Evolutionary conservation across 2,113 vertebrate genomes (phyloP).

Genomic region (Takifugu flavidus): DNA sequence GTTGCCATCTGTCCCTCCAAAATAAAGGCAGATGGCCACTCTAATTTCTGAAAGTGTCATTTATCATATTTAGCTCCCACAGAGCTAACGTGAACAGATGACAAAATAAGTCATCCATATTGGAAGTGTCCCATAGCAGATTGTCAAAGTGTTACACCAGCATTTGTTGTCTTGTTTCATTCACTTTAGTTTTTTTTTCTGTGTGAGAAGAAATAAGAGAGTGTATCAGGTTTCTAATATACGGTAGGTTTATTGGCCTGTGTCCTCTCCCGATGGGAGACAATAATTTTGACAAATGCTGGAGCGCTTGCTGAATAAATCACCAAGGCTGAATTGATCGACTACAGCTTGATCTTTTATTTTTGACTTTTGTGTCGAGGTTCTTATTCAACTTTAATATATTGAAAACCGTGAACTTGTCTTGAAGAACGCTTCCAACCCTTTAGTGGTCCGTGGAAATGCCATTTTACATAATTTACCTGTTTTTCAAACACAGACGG

Average conservation of each 20-base stretch:
- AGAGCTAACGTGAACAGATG: slow-evolving; percentile 43
- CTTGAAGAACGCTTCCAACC: neutral
- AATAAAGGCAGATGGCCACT: slow-evolving; percentile 57
- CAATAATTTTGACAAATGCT: slow-evolving; percentile 33
- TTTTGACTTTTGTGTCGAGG: neutral
- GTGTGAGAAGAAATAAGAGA: slow-evolving; percentile 1
- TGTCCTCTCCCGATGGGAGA: slow-evolving; percentile 14
- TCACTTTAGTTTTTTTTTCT: slow-evolving; percentile 6
- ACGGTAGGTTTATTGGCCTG: neutral
- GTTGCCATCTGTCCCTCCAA: slow-evolving; percentile 36
- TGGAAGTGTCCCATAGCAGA: slow-evolving; percentile 9
- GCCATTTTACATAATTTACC: slow-evolving; percentile 1
- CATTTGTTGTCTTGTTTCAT: slow-evolving; percentile 21
- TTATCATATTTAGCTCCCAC: slow-evolving; percentile 50
- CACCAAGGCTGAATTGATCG: slow-evolving; percentile 14
- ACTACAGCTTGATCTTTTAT: slow-evolving; percentile 31
- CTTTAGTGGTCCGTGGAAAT: too few species aligned
- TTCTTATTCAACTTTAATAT: too few species aligned
- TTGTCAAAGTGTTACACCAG: slow-evolving; percentile 26
- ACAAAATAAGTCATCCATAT: slow-evolving; percentile 42
- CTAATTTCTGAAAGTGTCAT: slow-evolving; percentile 48
- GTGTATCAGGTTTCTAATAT: neutral
- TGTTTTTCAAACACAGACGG: slow-evolving; percentile 62
- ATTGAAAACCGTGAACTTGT: neutral
- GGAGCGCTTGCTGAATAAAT: slow-evolving; percentile 10